A percentile compares a stretch with the other conserved stretches of the same genome.
Conservation (phyloP, 92 coral and sea anemone species). For the Virgularia gustaviana region DNA sequence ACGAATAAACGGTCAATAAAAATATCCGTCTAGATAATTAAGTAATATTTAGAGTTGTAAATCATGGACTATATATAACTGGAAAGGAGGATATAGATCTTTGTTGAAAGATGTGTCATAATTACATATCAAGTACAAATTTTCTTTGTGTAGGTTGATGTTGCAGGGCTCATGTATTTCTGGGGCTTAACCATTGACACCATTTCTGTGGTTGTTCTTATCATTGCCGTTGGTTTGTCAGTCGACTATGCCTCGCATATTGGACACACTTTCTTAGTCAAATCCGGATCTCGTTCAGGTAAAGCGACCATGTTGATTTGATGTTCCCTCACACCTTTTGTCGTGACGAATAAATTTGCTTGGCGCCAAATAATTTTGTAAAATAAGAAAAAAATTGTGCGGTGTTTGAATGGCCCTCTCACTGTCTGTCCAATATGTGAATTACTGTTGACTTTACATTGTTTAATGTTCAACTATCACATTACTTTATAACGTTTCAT, state of each 20-base stretch:
- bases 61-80: too few species aligned
- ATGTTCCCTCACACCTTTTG: neutral
- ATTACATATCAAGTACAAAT: too few species aligned
- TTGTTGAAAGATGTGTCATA: too few species aligned
- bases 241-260: conserved; percentile 96
- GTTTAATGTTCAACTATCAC: too few species aligned
- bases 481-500: neutral
- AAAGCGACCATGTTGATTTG: neutral
- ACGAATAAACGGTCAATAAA: too few species aligned
- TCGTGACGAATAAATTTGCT: neutral
- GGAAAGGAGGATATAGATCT: too few species aligned
- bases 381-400: too few species aligned
- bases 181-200: conserved; percentile 94
- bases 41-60: too few species aligned
- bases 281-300: conserved; percentile 64
- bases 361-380: neutral
- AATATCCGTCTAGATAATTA: too few species aligned
- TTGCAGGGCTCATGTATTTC: conserved; percentile 82
- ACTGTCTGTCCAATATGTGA: too few species aligned
- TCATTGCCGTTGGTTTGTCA: conserved; percentile 87
- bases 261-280: conserved; percentile 74
- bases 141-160: conserved; percentile 56
- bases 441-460: too few species aligned
- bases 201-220: conserved; percentile 67
- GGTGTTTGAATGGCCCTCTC: too few species aligned